These are phyloP conservation scores for Poicephalus meyeri DNA, from an alignment of 2,113 vertebrate species.

Conservation along the genomic window DNA sequence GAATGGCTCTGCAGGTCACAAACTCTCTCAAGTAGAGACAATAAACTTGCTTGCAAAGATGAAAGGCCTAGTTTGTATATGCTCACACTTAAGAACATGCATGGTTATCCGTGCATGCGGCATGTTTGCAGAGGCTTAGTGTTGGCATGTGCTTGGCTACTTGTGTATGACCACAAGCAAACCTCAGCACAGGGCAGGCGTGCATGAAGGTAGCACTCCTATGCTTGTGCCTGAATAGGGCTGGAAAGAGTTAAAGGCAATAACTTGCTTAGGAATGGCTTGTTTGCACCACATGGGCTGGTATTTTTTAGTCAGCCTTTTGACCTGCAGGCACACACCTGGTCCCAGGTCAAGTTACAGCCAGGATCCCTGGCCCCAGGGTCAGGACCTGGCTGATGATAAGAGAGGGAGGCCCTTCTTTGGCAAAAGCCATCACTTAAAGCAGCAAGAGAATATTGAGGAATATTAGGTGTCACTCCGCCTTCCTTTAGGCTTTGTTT, in stretches of 20 bases:
- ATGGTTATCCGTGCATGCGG: background rate
- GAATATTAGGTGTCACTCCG: constrained; percentile 73
- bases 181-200: background rate
- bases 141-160: background rate
- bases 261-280: constrained; percentile 73
- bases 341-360: constrained; percentile 91
- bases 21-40: background rate
- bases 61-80: background rate
- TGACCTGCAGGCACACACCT: constrained; percentile 97
- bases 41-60: background rate
- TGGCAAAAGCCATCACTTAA: constrained; percentile 70
- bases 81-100: background rate
- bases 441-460: constrained; percentile 71
- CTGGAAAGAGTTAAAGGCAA: constrained; percentile 82
- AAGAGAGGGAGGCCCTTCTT: constrained; percentile 79
- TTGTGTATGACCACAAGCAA: background rate
- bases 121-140: rapidly evolving
- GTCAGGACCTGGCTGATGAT: constrained; percentile 89
- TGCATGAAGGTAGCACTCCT: rapidly evolving
- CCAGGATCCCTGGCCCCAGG: constrained; percentile 78
- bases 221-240: background rate
- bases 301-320: constrained; percentile 77
- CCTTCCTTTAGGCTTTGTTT: constrained; percentile 69
- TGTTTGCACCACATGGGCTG: constrained; percentile 66
- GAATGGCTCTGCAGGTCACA: background rate